Conservation (phyloP, 2,113 vertebrate genomes). For the Gorilla gorilla region DNA sequence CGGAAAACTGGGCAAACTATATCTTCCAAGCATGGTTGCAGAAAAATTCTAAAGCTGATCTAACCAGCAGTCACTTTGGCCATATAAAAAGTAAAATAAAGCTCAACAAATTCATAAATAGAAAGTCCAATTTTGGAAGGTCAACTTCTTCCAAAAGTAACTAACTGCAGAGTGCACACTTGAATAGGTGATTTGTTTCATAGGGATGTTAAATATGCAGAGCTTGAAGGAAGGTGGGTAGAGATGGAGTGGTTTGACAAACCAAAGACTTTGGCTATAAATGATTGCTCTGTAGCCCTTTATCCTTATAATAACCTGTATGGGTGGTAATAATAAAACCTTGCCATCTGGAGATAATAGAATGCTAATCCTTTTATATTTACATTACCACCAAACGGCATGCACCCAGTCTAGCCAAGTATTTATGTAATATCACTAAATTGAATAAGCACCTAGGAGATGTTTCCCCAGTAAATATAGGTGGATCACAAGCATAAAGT, state of each 20-base stretch:
- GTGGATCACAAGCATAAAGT: neutral
- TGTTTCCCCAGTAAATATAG: neutral
- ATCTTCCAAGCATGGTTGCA: neutral
- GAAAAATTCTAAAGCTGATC: neutral
- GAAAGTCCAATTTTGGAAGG: neutral
- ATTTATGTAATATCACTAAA: neutral
- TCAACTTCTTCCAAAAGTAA: neutral
- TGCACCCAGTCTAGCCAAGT: neutral
- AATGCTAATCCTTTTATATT: neutral
- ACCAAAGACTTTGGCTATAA: neutral
- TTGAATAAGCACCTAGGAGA: neutral
- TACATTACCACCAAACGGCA: neutral
- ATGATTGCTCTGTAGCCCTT: neutral
- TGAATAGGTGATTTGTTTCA: neutral
- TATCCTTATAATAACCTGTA: neutral
- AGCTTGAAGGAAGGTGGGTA: neutral
- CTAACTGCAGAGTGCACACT: neutral
- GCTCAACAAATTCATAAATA: neutral
- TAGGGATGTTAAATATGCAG: neutral
- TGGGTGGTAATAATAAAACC: neutral
- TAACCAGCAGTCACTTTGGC: neutral
- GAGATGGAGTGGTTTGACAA: neutral
- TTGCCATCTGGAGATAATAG: neutral
- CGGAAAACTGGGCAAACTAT: neutral
- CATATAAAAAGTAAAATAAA: slow-evolving; percentile 6